Conservation (phyloP, 2,113 vertebrate genomes). For the Ceratotherium simum region DNA sequence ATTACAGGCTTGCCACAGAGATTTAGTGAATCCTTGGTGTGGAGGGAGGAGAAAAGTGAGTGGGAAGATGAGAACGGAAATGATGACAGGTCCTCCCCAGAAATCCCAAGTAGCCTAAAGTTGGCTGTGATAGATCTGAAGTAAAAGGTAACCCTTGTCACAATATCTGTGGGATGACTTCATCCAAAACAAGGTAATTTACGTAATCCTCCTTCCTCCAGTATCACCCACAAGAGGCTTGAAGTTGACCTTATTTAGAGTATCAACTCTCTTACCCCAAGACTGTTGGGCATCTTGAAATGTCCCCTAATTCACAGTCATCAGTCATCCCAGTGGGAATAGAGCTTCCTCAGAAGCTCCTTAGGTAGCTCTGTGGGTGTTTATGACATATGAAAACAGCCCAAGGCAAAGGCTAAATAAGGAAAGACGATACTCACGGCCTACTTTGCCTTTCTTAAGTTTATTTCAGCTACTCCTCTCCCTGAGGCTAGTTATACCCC, state of each 20-base stretch:
- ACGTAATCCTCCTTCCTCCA: background rate
- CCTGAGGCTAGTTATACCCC: background rate
- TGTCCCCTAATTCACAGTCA: background rate
- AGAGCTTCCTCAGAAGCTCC: background rate
- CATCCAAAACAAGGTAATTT: background rate
- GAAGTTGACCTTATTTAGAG: background rate
- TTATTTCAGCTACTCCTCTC: background rate
- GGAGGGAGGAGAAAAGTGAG: background rate
- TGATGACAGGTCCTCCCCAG: background rate
- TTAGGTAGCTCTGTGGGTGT: background rate
- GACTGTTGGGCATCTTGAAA: background rate
- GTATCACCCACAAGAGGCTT: background rate
- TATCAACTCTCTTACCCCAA: background rate
- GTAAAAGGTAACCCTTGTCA: background rate
- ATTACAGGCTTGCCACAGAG: background rate
- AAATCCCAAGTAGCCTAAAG: background rate
- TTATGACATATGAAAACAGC: background rate
- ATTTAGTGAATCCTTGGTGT: background rate
- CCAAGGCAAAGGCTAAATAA: background rate
- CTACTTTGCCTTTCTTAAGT: background rate
- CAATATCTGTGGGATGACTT: background rate
- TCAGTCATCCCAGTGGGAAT: background rate
- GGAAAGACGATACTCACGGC: background rate
- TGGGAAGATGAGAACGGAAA: background rate
- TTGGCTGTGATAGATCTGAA: background rate